Percentiles rank a stretch among this genome's conserved stretches.
phyloP scores from a whole-genome alignment of 2,888 invertebrate species.

The Calliscelio sp. region DNA sequence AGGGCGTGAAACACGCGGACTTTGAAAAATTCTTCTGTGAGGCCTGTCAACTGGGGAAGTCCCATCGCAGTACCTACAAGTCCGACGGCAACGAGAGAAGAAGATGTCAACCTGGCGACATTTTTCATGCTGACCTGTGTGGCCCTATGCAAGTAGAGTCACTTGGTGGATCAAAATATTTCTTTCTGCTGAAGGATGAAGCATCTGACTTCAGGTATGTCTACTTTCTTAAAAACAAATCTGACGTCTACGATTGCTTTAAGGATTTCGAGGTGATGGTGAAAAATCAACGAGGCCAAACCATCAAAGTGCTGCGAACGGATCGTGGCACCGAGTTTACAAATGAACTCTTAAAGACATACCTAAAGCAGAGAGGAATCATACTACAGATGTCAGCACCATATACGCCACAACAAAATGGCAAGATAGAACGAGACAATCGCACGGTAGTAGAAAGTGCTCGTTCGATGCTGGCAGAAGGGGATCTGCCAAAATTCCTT shows the following conservation, averaged over 20 bases:
- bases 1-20: slow-evolving; percentile 5
- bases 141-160: slow-evolving; percentile 64
- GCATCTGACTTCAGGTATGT: slow-evolving; percentile 61
- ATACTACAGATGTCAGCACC: slow-evolving; percentile 60
- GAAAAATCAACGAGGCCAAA: slow-evolving; percentile 51
- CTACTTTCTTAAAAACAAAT: slow-evolving; percentile 73
- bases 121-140: slow-evolving; percentile 64
- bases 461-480: slow-evolving; percentile 7
- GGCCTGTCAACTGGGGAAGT: slow-evolving; percentile 46
- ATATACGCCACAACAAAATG: slow-evolving; percentile 69
- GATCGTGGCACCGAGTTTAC: slow-evolving; percentile 26
- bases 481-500: slow-evolving; percentile 19
- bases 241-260: slow-evolving; percentile 72
- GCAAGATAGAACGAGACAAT: slow-evolving; percentile 54
- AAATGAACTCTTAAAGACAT: slow-evolving; percentile 15
- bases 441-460: slow-evolving; percentile 44
- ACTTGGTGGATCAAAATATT: slow-evolving; percentile 64
- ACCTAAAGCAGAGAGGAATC: slow-evolving; percentile 53
- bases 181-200: slow-evolving; percentile 46
- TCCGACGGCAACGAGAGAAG: not conserved
- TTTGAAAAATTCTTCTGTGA: slow-evolving; percentile 50
- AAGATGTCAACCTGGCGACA: slow-evolving; percentile 50
- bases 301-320: slow-evolving; percentile 5
- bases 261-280: slow-evolving; percentile 62
- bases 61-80: slow-evolving; percentile 24